Evolutionary conservation across 2,888 invertebrate genomes (phyloP).

Genomic region (Xestia sexstrigata): DNA sequence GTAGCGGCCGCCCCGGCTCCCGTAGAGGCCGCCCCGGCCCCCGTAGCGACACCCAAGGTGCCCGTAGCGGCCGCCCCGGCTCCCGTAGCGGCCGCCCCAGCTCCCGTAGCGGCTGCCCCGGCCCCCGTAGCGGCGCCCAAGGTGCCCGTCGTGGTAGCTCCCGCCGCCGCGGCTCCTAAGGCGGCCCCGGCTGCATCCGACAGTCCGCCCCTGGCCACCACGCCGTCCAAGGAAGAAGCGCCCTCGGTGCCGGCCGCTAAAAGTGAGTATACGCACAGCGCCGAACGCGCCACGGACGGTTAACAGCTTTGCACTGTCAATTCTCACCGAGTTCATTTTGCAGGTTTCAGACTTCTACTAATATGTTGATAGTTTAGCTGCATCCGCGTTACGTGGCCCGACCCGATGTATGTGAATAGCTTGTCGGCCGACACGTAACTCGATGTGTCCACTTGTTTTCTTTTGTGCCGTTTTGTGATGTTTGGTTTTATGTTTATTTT

Average conservation of each 20-base stretch:
- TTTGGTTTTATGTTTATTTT: constrained; percentile 89
- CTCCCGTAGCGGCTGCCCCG: too few relatives aligned
- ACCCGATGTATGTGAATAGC: constrained; percentile 55
- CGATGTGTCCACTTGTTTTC: constrained; percentile 79
- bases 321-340: constrained; percentile 88
- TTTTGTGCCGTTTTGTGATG: constrained; percentile 90
- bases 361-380: constrained; percentile 82
- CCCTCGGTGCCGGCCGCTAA: constrained; percentile 81
- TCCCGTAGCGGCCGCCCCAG: too few relatives aligned
- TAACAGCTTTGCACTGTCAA: constrained; percentile 87
- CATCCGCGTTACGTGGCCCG: constrained; percentile 79
- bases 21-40: constrained; percentile 39
- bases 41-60: too few relatives aligned
- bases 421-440: constrained; percentile 72
- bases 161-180: constrained; percentile 36
- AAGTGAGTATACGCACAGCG: constrained; percentile 81
- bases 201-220: constrained; percentile 85
- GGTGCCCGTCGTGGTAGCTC: background rate
- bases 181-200: constrained; percentile 71
- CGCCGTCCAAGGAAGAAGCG: constrained; percentile 84
- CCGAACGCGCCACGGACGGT: constrained; percentile 68
- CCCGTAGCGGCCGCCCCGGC: too few relatives aligned
- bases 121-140: too few relatives aligned
- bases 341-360: constrained; percentile 88
- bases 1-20: constrained; percentile 51